Evolutionary conservation across 2,888 invertebrate genomes (phyloP), one percentile per base, ranked within the genome.

Genomic region (Brachylomia viminalis): DNA sequence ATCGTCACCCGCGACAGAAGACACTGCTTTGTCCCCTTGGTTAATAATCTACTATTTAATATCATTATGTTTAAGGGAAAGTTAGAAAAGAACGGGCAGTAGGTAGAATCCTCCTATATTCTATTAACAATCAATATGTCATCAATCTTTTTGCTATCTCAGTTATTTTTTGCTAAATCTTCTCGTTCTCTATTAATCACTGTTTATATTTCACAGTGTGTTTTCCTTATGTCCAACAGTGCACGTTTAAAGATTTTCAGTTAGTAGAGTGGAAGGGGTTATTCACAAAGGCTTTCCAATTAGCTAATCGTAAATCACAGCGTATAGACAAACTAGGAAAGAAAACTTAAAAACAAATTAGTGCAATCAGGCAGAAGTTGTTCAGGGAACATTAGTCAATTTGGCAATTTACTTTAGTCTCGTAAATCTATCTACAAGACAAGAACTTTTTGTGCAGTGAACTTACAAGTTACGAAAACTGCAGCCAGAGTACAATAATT

Each of bases 341-440:
- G 59, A n/a, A 66, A 82, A 77, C 73, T 82, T 58, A 77, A 82
- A 83, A 85, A 85, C 73, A 83, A 85, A 83, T 82, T 68, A 77
- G n/a, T 66, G 77, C 85, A 83, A 83, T 83, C 83, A 73, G 72
- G 70, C 61, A 59, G 52, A 85, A 72, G 42, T 85, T 77, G 77
- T 82, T 74, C 73, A 62, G 64, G 52, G 38, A 62, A 74, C 86
- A 77, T 85, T 82, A 83, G 78, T 85, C 83, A 85, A 83, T 85
- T 83, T 85, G 86, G 86, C 86, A 83, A 85, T 85, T 83, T 85
- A 78, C 73, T 83, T 85, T 68, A 71, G 56, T 45, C 86, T 82
- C 86, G 83, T 83, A 83, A 83, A 83, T 83, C 83, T 85, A 85
- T 82, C 78, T 82, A 77, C 86, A 82, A 85, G 73, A 85, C 77